phyloP scores from a whole-genome alignment of 2,888 invertebrate genomes.

The Salticus scenicus region DNA sequence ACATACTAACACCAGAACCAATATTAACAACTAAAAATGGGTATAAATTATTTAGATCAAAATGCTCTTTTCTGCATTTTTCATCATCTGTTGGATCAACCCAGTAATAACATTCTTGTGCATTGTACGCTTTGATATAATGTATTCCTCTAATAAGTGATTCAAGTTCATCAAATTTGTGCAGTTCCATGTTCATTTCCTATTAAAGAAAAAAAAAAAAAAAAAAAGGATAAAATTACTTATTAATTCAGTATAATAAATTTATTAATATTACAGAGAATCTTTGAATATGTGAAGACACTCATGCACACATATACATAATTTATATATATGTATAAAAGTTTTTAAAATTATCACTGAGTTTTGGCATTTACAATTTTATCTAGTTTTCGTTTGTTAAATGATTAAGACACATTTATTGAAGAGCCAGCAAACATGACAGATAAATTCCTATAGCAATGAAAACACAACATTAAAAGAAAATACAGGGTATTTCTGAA shows the following conservation, averaged over 20 bases:
- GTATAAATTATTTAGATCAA: constrained; percentile 80
- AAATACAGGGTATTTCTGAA: too few relatives aligned
- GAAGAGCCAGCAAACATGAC: too few relatives aligned
- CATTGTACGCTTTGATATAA: constrained; percentile 91
- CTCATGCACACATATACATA: too few relatives aligned
- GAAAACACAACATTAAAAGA: too few relatives aligned
- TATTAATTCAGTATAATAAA: neutral
- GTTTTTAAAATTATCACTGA: too few relatives aligned
- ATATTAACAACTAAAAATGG: constrained; percentile 91
- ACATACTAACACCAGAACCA: constrained; percentile 96
- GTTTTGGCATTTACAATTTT: too few relatives aligned
- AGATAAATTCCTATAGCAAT: too few relatives aligned
- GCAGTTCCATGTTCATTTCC: constrained; percentile 94
- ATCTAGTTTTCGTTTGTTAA: too few relatives aligned
- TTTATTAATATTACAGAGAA: neutral
- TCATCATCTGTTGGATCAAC: constrained; percentile 85
- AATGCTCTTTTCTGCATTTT: constrained; percentile 81
- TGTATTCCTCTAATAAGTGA: constrained; percentile 95
- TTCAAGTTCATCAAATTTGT: constrained; percentile 96
- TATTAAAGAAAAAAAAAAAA: constrained; percentile 75
- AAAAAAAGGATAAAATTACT: too few relatives aligned
- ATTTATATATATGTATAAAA: too few relatives aligned
- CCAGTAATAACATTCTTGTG: constrained; percentile 96
- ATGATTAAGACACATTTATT: too few relatives aligned
- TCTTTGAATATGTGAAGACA: neutral